Evolutionary conservation across 2,113 vertebrate species (phyloP).

Genomic region (Ceyx margarethae): DNA sequence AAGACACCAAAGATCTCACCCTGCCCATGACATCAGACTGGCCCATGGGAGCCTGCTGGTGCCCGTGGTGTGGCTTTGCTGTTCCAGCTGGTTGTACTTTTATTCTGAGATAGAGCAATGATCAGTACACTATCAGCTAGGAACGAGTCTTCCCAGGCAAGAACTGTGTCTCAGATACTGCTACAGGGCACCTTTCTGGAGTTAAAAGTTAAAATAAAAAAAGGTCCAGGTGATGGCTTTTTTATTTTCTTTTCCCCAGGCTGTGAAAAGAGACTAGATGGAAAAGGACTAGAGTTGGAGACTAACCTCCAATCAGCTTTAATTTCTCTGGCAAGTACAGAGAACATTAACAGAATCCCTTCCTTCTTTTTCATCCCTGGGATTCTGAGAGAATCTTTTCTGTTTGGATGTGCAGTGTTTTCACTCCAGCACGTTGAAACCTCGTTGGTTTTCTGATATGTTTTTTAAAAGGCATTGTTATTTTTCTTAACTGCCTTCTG

Average conservation of each 20-base stretch:
- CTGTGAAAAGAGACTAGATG: background rate
- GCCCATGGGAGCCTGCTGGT: background rate
- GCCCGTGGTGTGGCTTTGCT: background rate
- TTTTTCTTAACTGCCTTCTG: conserved; percentile 17
- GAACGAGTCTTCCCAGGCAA: background rate
- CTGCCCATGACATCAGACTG: background rate
- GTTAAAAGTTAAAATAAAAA: conserved; percentile 13
- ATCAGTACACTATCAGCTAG: background rate
- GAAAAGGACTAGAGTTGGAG: background rate
- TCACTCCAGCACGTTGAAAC: background rate
- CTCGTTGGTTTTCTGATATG: background rate
- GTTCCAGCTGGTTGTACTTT: background rate
- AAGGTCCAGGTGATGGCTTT: background rate
- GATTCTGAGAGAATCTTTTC: background rate
- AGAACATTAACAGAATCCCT: background rate
- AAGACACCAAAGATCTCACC: background rate
- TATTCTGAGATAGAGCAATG: background rate
- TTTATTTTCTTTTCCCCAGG: background rate
- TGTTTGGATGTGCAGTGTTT: background rate
- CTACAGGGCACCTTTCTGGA: background rate
- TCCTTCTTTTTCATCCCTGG: background rate
- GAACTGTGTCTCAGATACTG: background rate
- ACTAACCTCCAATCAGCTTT: background rate
- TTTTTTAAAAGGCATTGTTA: conserved; percentile 16
- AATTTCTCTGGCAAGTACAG: background rate